Conservation (phyloP, 2,888 invertebrate species). For the Rhagonycha fulva region DNA sequence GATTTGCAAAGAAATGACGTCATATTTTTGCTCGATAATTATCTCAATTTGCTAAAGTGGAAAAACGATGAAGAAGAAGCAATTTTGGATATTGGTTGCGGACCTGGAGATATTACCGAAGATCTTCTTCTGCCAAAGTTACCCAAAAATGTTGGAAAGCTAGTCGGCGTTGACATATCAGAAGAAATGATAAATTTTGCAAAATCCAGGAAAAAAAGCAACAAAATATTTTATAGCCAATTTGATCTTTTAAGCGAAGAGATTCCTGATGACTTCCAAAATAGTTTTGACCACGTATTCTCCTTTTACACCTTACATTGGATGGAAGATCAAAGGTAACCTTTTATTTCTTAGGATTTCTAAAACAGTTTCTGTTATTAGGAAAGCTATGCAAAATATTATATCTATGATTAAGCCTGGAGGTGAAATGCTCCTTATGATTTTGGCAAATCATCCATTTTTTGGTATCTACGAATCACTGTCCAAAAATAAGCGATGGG, state of each 20-base stretch:
- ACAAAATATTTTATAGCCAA: too few relatives aligned
- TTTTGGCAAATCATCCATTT: slow-evolving; percentile 70
- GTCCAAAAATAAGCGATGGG: too few relatives aligned
- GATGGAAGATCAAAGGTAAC: slow-evolving; percentile 73
- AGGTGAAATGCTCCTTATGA: slow-evolving; percentile 71
- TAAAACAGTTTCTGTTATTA: slow-evolving; percentile 53
- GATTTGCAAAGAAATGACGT: slow-evolving; percentile 71
- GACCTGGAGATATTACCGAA: slow-evolving; percentile 66
- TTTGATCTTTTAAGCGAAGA: too few relatives aligned
- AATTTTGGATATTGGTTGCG: slow-evolving; percentile 72
- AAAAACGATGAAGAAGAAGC: slow-evolving; percentile 56
- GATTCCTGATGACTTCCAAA: slow-evolving; percentile 56
- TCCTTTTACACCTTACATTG: slow-evolving; percentile 83
- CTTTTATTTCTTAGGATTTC: not conserved
- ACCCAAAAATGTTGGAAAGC: slow-evolving; percentile 57
- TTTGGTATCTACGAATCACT: slow-evolving; percentile 70
- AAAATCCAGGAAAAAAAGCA: slow-evolving; percentile 57
- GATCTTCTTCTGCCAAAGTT: slow-evolving; percentile 67
- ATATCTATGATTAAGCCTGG: slow-evolving; percentile 66
- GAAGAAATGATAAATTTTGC: slow-evolving; percentile 73
- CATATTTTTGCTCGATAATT: slow-evolving; percentile 66
- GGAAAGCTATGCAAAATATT: slow-evolving; percentile 67
- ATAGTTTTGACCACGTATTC: slow-evolving; percentile 68
- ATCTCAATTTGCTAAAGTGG: slow-evolving; percentile 58
- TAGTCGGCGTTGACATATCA: slow-evolving; percentile 73